Evolutionary conservation across 1,140 invertebrate species (phyloP).

Genomic region (Brachionus angularis): DNA sequence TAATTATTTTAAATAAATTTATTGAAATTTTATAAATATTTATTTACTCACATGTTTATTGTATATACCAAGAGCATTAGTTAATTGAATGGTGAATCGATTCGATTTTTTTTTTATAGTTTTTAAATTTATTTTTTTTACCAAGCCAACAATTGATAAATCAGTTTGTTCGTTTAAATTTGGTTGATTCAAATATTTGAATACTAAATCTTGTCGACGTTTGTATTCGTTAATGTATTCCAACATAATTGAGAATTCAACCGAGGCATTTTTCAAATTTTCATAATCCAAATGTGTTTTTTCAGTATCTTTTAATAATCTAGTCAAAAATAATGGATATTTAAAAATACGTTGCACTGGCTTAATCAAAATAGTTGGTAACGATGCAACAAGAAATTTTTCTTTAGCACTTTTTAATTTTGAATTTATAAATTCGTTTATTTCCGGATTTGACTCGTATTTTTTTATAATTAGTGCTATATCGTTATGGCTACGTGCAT

Average conservation of each 20-base stretch:
- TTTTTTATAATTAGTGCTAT: constrained; percentile 3
- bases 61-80: not conserved
- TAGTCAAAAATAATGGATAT: constrained; percentile 36
- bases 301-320: constrained; percentile 1
- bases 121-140: not conserved
- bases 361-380: constrained; percentile 13
- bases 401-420: not conserved
- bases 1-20: too few species aligned
- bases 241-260: not conserved
- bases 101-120: constrained; percentile 1
- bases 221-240: constrained; percentile 33
- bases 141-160: not conserved
- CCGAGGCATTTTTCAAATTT: not conserved
- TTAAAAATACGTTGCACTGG: constrained; percentile 40
- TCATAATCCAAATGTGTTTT: not conserved
- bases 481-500: not conserved
- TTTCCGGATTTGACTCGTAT: constrained; percentile 6
- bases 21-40: too few species aligned
- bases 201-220: constrained; percentile 16
- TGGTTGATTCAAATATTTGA: constrained; percentile 20
- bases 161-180: not conserved
- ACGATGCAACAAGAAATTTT: not conserved
- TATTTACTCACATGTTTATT: not conserved
- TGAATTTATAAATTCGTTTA: not conserved
- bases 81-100: not conserved